Conservation (phyloP, 2,797 vertebrate genomes). For the Acanthurus lineatus region DNA sequence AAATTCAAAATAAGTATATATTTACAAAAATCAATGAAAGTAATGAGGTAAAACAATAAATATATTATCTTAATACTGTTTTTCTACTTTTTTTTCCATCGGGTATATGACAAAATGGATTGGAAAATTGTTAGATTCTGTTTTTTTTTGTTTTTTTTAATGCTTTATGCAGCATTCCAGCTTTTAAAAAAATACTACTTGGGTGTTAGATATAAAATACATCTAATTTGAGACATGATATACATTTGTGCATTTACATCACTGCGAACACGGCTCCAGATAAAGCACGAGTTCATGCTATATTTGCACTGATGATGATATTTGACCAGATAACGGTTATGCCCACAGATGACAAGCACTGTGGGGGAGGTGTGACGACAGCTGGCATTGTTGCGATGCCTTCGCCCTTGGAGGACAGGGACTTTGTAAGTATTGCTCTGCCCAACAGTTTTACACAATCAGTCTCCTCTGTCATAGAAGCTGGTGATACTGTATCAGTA, state of each 20-base stretch:
- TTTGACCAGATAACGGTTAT: not conserved
- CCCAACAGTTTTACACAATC: not conserved
- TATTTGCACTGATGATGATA: not conserved
- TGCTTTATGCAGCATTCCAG: no score
- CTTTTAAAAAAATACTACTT: no score
- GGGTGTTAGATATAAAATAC: not conserved
- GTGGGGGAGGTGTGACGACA: not conserved
- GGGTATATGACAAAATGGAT: no score
- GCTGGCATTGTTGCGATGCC: not conserved
- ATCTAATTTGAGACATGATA: not conserved
- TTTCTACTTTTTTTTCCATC: no score
- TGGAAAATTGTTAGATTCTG: not conserved
- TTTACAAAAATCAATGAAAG: no score
- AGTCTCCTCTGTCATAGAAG: not conserved
- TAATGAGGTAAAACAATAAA: no score
- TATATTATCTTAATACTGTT: no score
- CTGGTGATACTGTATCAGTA: not conserved
- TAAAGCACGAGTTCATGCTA: not conserved
- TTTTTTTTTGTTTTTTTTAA: no score
- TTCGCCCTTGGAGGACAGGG: not conserved
- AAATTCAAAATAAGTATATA: not conserved
- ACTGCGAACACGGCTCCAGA: not conserved
- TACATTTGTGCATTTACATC: not conserved
- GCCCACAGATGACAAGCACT: not conserved
- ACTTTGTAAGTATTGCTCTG: not conserved